Conservation (phyloP, 2,797 vertebrate genomes). For the Megaceryle alcyon region DNA sequence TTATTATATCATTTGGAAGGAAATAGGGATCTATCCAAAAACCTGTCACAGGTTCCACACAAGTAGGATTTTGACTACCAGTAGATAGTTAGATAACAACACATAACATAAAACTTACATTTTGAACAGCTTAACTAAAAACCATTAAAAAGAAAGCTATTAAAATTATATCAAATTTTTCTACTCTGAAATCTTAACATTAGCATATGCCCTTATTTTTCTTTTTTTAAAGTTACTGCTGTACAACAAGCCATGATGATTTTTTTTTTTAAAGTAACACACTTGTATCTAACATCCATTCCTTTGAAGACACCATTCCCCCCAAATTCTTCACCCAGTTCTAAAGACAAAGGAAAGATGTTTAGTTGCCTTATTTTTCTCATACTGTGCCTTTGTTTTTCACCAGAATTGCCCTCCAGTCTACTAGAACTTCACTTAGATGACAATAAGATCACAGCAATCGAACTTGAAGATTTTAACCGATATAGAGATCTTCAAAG, state of each 20-base stretch:
- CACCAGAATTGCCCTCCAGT: constrained; percentile 84
- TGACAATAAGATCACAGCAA: constrained; percentile 91
- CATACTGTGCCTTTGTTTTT: not conserved
- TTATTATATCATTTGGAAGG: not conserved
- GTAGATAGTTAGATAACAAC: not conserved
- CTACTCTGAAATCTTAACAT: not conserved
- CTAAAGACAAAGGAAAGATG: not conserved
- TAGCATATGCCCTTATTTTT: not conserved
- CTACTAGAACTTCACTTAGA: constrained; percentile 93
- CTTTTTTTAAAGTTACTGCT: not conserved
- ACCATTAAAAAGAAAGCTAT: not conserved
- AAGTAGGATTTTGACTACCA: not conserved
- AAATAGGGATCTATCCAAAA: not conserved
- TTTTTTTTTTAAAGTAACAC: not conserved
- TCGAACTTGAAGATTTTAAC: constrained; percentile 94
- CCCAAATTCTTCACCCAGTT: not conserved
- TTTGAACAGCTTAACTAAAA: not conserved
- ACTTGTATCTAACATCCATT: not conserved
- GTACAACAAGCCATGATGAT: not conserved
- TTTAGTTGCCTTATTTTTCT: not conserved
- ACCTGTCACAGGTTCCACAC: not conserved
- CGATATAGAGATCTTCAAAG: constrained; percentile 92
- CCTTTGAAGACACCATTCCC: not conserved
- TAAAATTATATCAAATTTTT: not conserved
- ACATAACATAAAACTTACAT: not conserved